phyloP scores from a whole-genome alignment of 2,888 invertebrate genomes.

The Neocrepidodera transversa region DNA sequence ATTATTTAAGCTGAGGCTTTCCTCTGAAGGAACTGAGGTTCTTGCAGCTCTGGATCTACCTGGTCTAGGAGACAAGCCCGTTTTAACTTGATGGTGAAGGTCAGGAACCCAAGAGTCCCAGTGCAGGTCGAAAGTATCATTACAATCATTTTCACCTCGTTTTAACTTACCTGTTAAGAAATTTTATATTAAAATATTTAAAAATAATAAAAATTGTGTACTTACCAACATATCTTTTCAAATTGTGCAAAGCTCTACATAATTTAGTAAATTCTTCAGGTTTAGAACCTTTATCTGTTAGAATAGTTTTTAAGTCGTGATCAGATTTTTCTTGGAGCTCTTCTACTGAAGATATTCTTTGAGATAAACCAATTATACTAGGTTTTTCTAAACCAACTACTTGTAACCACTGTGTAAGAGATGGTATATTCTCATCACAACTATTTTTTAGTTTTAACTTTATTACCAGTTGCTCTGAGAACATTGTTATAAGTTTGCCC shows the following conservation, averaged over 20 bases:
- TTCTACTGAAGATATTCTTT: constrained; percentile 79
- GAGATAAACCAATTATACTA: constrained; percentile 77
- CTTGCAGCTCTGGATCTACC: constrained; percentile 62
- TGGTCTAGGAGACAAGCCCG: constrained; percentile 63
- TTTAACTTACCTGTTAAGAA: constrained; percentile 65
- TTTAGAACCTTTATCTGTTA: constrained; percentile 69
- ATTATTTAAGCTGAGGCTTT: constrained; percentile 62
- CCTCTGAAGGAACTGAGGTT: constrained; percentile 68
- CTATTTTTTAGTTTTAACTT: constrained; percentile 80
- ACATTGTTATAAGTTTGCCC: constrained; percentile 93
- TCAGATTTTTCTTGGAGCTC: constrained; percentile 84
- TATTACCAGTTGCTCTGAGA: constrained; percentile 87
- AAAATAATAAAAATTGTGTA: not conserved
- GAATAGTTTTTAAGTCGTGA: constrained; percentile 77
- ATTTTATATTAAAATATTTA: not conserved
- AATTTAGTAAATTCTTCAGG: constrained; percentile 85
- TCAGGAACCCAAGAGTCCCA: constrained; percentile 95
- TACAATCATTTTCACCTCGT: constrained; percentile 63
- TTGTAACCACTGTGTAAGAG: constrained; percentile 88
- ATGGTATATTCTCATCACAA: constrained; percentile 74
- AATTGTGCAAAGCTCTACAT: constrained; percentile 83
- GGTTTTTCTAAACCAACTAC: constrained; percentile 84
- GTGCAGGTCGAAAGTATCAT: constrained; percentile 72
- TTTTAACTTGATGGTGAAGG: constrained; percentile 59
- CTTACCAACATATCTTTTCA: constrained; percentile 82